Evolutionary conservation across 1,140 invertebrate species (phyloP).

Genomic region (Galleria mellonella): DNA sequence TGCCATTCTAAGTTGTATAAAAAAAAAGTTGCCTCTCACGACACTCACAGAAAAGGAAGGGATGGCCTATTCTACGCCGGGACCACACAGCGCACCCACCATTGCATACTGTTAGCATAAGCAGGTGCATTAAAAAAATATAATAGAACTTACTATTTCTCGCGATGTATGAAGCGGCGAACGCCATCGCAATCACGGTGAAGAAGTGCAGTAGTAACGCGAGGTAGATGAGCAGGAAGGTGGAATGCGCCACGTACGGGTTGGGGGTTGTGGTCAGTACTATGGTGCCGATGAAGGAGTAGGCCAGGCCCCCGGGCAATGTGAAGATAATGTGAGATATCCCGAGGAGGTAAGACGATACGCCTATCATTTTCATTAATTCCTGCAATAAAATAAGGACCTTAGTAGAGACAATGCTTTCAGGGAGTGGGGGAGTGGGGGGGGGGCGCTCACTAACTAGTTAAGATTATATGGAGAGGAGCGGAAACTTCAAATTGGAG

Average conservation of each 20-base stretch:
- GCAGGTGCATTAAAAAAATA: not conserved
- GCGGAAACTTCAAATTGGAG: not conserved
- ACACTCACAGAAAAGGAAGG: too few species aligned
- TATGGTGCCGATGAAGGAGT: slow-evolving; percentile 18
- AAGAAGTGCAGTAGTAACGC: slow-evolving; percentile 34
- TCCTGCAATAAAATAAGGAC: slow-evolving; percentile 27
- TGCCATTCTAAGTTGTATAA: too few species aligned
- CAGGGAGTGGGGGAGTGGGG: not conserved
- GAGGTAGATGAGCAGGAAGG: slow-evolving; percentile 24
- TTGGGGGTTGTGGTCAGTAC: slow-evolving; percentile 18
- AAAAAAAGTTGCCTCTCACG: too few species aligned
- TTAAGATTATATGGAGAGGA: too few species aligned
- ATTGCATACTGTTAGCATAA: too few species aligned
- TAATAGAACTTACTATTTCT: slow-evolving; percentile 33
- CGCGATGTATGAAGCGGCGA: slow-evolving; percentile 30
- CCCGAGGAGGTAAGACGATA: slow-evolving; percentile 21
- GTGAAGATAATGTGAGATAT: slow-evolving; percentile 40
- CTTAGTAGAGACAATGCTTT: not conserved
- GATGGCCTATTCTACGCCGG: too few species aligned
- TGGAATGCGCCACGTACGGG: slow-evolving; percentile 22
- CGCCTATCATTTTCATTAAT: slow-evolving; percentile 54
- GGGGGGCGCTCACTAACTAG: too few species aligned
- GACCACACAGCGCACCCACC: too few species aligned
- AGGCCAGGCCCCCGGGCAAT: slow-evolving; percentile 26
- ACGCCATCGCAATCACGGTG: slow-evolving; percentile 29